phyloP scores from a whole-genome alignment of 2,888 invertebrate species.

The Cryptocephalus primarius region DNA sequence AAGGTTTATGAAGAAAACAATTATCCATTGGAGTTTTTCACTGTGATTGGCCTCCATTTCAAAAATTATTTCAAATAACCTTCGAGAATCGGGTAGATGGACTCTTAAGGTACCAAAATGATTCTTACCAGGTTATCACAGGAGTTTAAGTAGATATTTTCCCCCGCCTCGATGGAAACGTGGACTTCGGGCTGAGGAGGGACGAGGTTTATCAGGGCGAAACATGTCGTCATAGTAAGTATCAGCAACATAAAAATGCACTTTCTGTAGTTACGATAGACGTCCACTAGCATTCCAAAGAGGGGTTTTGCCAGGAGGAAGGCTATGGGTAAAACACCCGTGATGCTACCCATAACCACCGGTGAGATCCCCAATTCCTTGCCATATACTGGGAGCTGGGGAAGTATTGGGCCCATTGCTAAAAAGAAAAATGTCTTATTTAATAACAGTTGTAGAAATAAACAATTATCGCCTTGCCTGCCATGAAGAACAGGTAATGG shows the following conservation, averaged over 20 bases:
- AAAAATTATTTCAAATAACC: neutral
- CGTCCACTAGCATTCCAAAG: slow-evolving; percentile 66
- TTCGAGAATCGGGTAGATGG: neutral
- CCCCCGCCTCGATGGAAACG: slow-evolving; percentile 16
- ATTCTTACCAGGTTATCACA: slow-evolving; percentile 33
- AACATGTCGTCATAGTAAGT: slow-evolving; percentile 52
- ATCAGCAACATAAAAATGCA: slow-evolving; percentile 59
- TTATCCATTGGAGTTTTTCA: too few species aligned
- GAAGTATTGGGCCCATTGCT: slow-evolving; percentile 74
- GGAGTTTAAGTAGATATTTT: slow-evolving; percentile 23
- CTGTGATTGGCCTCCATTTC: too few species aligned
- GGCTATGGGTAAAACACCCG: slow-evolving; percentile 61
- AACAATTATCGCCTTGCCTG: slow-evolving; percentile 49
- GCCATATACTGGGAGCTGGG: slow-evolving; percentile 67
- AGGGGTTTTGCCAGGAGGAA: slow-evolving; percentile 67
- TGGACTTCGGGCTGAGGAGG: slow-evolving; percentile 30
- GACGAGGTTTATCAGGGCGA: slow-evolving; percentile 59
- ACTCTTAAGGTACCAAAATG: too few species aligned
- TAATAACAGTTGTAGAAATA: neutral
- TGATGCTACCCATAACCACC: slow-evolving; percentile 65
- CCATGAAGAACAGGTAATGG: slow-evolving; percentile 82
- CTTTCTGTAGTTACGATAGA: slow-evolving; percentile 57
- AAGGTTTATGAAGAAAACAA: too few species aligned
- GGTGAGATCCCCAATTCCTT: slow-evolving; percentile 68
- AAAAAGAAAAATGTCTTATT: slow-evolving; percentile 13